Percentiles rank a stretch among this genome's conserved stretches.
phyloP scores from a whole-genome alignment of 2,797 vertebrate species.

The Hydrocynus forskahlii region DNA sequence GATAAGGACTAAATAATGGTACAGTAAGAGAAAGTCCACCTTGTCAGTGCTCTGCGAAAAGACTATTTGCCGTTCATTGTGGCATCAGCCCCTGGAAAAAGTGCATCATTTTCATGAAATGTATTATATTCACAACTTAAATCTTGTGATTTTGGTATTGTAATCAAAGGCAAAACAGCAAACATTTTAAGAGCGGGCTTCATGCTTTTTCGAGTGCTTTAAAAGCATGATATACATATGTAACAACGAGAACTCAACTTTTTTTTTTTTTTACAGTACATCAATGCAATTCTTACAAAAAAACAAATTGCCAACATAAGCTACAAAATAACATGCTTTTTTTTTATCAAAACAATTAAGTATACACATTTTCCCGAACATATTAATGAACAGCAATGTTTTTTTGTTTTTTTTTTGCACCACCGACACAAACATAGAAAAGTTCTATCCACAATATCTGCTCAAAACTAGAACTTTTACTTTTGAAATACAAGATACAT shows the following conservation, averaged over 20 bases:
- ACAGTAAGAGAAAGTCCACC: slow-evolving; percentile 42
- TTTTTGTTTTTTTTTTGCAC: slow-evolving; percentile 81
- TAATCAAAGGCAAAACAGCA: slow-evolving; percentile 68
- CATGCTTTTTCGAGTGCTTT: slow-evolving; percentile 76
- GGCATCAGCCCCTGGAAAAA: slow-evolving; percentile 59
- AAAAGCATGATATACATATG: slow-evolving; percentile 73
- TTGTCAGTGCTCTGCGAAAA: slow-evolving; percentile 46
- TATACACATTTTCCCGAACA: slow-evolving; percentile 81
- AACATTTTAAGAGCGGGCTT: slow-evolving; percentile 67
- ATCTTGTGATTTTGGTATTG: slow-evolving; percentile 62
- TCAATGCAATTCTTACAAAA: slow-evolving; percentile 70
- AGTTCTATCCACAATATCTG: slow-evolving; percentile 79
- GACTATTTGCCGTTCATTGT: slow-evolving; percentile 40
- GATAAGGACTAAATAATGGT: slow-evolving; percentile 39
- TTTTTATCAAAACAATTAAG: slow-evolving; percentile 86
- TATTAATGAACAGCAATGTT: slow-evolving; percentile 93
- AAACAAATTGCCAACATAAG: slow-evolving; percentile 70
- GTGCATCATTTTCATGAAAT: slow-evolving; percentile 70
- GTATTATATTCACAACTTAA: slow-evolving; percentile 59
- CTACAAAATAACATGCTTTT: slow-evolving; percentile 86
- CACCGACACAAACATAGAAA: slow-evolving; percentile 85
- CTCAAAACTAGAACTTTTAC: slow-evolving; percentile 85
- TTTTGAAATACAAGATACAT: slow-evolving; percentile 87
- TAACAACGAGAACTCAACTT: slow-evolving; percentile 65
- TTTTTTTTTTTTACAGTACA: slow-evolving; percentile 69